phyloP scores from a whole-genome alignment of 2,113 vertebrate genomes.

The Pseudonaja textilis region DNA sequence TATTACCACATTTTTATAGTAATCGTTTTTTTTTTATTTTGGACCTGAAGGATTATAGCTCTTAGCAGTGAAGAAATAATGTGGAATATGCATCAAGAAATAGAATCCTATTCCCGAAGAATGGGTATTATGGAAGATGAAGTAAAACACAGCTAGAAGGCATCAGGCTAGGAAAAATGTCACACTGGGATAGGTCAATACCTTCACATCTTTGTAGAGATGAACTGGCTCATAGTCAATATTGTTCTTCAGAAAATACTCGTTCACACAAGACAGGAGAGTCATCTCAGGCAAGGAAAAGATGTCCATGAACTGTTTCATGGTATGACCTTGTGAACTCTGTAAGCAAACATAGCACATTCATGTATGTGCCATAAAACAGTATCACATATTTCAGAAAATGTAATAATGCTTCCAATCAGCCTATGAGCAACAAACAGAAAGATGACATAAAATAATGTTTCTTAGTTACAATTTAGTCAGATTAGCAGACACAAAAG shows the following conservation, averaged over 20 bases:
- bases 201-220: constrained; percentile 99
- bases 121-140: not conserved
- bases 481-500: not conserved
- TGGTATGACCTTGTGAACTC: constrained; percentile 92
- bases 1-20: not conserved
- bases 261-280: constrained; percentile 93
- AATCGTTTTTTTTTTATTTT: not conserved
- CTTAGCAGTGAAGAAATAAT: not conserved
- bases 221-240: constrained; percentile 97
- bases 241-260: constrained; percentile 95
- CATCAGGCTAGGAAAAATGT: not conserved
- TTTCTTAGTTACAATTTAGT: not conserved
- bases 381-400: not conserved
- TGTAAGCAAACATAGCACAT: constrained; percentile 45
- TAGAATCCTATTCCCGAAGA: not conserved
- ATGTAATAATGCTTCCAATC: not conserved
- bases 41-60: accelerated
- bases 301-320: constrained; percentile 99
- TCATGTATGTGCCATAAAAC: constrained; percentile 11
- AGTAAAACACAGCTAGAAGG: not conserved
- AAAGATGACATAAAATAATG: not conserved
- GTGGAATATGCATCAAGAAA: not conserved
- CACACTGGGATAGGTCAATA: constrained; percentile 52
- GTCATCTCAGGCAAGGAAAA: constrained; percentile 98
- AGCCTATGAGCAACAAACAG: not conserved